These are phyloP conservation scores for Drosophila paulistorum DNA, from an alignment of 1,140 invertebrate species.

Conservation along the genomic window DNA sequence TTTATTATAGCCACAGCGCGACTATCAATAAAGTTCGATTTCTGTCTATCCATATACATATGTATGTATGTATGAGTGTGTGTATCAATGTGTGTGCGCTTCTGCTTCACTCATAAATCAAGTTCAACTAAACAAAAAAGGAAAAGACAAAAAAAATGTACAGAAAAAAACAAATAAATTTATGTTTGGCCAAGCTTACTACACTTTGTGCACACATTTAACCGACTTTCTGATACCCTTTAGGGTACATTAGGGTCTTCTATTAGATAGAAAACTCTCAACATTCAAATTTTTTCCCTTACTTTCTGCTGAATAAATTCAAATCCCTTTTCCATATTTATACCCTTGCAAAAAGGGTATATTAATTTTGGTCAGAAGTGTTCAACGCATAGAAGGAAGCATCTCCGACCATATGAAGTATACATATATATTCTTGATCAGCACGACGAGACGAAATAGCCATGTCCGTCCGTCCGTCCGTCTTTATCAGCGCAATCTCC, in stretches of 20 bases:
- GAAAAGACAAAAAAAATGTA: constrained; percentile 23
- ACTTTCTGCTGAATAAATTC: no score
- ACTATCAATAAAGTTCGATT: constrained; percentile 75
- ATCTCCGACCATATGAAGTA: no score
- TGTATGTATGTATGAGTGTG: constrained; percentile 10
- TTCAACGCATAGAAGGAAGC: no score
- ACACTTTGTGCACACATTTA: constrained; percentile 56
- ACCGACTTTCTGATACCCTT: not conserved
- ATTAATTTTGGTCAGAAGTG: no score
- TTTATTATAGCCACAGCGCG: constrained; percentile 62
- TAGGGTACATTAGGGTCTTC: not conserved
- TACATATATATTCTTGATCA: no score
- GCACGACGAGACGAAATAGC: no score
- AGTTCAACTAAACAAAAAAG: constrained; percentile 66
- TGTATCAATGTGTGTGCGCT: constrained; percentile 31
- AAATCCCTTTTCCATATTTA: no score
- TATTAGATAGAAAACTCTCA: no score
- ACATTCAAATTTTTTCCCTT: no score
- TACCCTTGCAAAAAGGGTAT: no score
- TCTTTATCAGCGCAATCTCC: no score
- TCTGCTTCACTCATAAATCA: constrained; percentile 64
- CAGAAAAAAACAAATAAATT: constrained; percentile 62
- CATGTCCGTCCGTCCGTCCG: no score
- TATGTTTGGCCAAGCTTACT: constrained; percentile 64
- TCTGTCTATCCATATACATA: constrained; percentile 25